Evolutionary conservation across 1,140 invertebrate species (phyloP), one percentile per base, ranked within the genome.

Genomic region (Brachionus sp.): DNA sequence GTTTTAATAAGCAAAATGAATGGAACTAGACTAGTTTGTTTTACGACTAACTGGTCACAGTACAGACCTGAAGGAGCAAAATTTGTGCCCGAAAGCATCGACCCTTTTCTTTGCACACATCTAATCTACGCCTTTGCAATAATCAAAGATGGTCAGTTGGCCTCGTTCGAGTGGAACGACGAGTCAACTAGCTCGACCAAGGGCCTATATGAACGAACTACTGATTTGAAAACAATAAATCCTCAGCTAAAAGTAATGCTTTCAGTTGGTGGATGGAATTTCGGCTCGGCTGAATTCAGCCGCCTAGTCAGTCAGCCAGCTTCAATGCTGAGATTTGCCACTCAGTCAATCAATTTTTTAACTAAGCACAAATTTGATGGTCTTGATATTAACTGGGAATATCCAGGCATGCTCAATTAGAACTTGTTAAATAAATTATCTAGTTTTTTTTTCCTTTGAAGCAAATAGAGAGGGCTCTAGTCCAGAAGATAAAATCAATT

Each of bases 91-190:
- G 93, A 95, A 84, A 93, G 96, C 86, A 92, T 98, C 9, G 94
- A 97, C 87, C 90, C 95, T 0, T 86, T 84, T 16, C 92, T 97
- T 0, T 98, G 96, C 87, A 97, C 95, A 0, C 95, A 97, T 88
- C 90, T 98, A n/a, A 93, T 98, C 25, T 97, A 95, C 86, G 94
- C 95, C 2, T 97, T 97, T 87, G 95, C 95, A 0, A 94, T 94
- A 1, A 85, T 90, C 7, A 23, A 85, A 84, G 42, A 77, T 87
- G 23, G 85, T 88, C 86, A 93, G 95, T 85, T 92, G 94, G 88
- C 92, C 93, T 44, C 92, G 93, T 85, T 91, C 96, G 6, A 92
- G 95, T 53, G 89, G 97, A 25, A 93, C 95, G 82, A 93, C 95
- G 84, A 93, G 93, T 85, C 37, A 12, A 44, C 62, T 37, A 23